Conservation (phyloP, 2,113 vertebrate genomes). For the Gracilinanus agilis region DNA sequence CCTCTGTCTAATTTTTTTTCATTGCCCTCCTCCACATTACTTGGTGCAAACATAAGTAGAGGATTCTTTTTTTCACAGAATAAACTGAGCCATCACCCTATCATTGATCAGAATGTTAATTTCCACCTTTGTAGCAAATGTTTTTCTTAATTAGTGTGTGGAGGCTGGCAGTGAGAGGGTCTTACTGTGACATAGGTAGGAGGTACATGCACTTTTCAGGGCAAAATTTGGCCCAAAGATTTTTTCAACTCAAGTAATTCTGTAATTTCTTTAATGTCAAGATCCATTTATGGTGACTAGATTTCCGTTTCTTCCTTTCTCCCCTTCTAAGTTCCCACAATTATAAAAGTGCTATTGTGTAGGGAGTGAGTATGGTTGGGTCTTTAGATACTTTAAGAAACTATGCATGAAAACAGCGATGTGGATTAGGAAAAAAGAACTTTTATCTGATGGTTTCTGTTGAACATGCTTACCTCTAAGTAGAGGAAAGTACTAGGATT, state of each 20-base stretch:
- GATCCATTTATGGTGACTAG: slow-evolving; percentile 20
- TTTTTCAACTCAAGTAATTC: slow-evolving; percentile 37
- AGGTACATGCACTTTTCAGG: neutral
- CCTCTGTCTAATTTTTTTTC: neutral
- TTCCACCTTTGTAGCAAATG: slow-evolving; percentile 41
- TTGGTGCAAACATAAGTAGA: neutral
- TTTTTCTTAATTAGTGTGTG: slow-evolving; percentile 55
- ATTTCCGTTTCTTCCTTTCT: slow-evolving; percentile 18
- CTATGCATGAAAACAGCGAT: slow-evolving; percentile 2
- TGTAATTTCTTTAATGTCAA: slow-evolving; percentile 48
- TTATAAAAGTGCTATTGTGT: slow-evolving; percentile 36
- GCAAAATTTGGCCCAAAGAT: slow-evolving; percentile 22
- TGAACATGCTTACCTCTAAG: neutral
- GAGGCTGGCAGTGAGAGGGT: slow-evolving; percentile 2
- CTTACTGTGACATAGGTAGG: slow-evolving; percentile 20
- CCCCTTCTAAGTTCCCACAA: slow-evolving; percentile 17
- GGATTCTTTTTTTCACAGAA: slow-evolving; percentile 34
- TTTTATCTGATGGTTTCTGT: neutral
- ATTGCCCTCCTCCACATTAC: neutral
- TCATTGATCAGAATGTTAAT: slow-evolving; percentile 35
- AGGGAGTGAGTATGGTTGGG: neutral
- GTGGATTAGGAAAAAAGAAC: slow-evolving; percentile 1
- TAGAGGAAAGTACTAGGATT: neutral
- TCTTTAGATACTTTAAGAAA: slow-evolving; percentile 43
- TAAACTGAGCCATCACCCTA: neutral